Base-by-base conservation (phyloP, 2,113 vertebrate species). In the Pelobates fuscus region DNA sequence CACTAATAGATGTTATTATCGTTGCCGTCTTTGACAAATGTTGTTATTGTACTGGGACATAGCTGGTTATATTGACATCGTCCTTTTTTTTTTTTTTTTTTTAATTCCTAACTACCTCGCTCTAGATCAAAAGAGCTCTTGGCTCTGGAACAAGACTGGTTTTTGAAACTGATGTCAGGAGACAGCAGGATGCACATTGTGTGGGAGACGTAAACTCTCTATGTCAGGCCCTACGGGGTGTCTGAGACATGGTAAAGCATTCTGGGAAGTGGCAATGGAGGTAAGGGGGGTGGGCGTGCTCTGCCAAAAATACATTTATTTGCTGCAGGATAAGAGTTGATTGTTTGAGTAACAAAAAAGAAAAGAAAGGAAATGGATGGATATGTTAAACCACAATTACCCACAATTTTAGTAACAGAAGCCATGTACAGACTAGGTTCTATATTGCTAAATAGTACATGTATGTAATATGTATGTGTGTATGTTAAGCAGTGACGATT, bases 191-290 rank as follows among this genome's bases (percentile, higher is more conserved):
- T 49, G 57, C 69, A 71, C 58, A 49, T 37, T 71, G 57, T 27
- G n/a, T 30, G 21, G 70, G 44, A 63, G 70, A 72, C 70, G 52
- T 57, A 72, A 72, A 72, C 70, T 72, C 70, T 63, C 70, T 59
- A 52, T 72, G 70, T 72, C 70, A 72, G 70, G 43, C 70, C 70
- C 70, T 63, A 24, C 25, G 61, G 70, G 59, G 70, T 54, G 59
- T 71, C 43, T 71, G 27, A 32, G 70, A 63, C 44, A 46, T 37
- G 61, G 70, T 43, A 37, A 43, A 63, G 49, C 8, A 72, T 62
- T 63, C 43, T 18, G 17, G 70, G 44, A 25, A 17, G 3, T 2
- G 7, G 24, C 43, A 32, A 14, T 26, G 37, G 46, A 21, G 43
- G 25, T n/a, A 64, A 20, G 32, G 32, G 62, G 43, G 59, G 11